These are phyloP conservation scores for Argopecten irradians DNA, from an alignment of 1,140 invertebrate genomes.

Conservation along the genomic window DNA sequence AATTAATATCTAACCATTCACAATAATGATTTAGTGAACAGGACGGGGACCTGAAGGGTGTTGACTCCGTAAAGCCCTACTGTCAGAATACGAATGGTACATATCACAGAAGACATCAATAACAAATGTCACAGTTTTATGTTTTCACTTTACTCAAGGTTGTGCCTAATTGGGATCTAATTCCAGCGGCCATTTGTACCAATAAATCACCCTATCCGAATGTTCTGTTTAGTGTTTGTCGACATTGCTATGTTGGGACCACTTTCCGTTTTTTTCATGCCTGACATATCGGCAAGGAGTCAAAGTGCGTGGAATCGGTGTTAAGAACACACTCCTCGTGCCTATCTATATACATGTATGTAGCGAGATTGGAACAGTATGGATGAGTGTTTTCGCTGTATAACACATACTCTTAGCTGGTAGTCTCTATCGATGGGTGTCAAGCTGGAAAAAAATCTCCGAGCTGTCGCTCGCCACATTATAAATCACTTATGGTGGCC, in stretches of 20 bases:
- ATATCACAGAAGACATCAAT: neutral
- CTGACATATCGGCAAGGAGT: constrained; percentile 5
- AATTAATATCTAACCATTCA: too few species aligned
- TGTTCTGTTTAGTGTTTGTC: neutral
- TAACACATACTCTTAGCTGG: neutral
- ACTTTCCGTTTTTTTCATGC: neutral
- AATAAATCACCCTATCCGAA: neutral
- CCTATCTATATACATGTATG: constrained; percentile 15
- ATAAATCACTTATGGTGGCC: neutral
- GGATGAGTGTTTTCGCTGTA: neutral
- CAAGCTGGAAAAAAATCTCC: neutral
- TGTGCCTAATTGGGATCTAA: neutral
- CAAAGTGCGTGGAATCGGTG: neutral
- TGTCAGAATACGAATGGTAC: neutral
- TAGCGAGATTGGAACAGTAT: neutral
- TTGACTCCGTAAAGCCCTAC: neutral
- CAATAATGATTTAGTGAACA: neutral
- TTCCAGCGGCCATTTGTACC: neutral
- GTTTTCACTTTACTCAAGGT: constrained; percentile 10
- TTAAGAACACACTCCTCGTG: neutral
- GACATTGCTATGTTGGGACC: neutral
- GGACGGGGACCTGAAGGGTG: neutral
- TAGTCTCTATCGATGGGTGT: constrained; percentile 1
- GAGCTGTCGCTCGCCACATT: neutral
- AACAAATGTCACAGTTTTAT: neutral